Percentiles rank a stretch among this genome's conserved stretches.
Conservation (phyloP, 2,113 vertebrate species). For the Pogona vitticeps region DNA sequence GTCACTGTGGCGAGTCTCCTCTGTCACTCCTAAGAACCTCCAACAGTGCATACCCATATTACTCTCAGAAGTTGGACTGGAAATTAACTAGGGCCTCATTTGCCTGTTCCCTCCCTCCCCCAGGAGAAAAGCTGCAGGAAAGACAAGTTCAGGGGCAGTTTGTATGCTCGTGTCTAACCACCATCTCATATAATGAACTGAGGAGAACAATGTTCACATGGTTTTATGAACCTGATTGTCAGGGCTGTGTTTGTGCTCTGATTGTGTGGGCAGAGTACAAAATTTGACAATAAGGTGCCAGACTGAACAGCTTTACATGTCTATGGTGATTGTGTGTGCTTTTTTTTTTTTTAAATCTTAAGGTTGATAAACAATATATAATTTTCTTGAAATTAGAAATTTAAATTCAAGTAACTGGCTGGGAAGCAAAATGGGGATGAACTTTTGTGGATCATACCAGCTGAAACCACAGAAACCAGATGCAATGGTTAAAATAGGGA, state of each 20-base stretch:
- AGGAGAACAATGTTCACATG: neutral
- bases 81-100: neutral
- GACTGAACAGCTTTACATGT: neutral
- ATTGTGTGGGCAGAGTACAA: neutral
- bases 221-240: neutral
- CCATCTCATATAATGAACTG: neutral
- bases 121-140: neutral
- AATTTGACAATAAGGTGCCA: neutral
- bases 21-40: neutral
- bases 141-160: neutral
- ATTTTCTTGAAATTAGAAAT: too few relatives aligned
- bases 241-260: too few relatives aligned
- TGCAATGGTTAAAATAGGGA: too few relatives aligned
- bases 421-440: neutral
- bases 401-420: too few relatives aligned
- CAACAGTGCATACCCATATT: neutral
- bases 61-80: neutral
- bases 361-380: too few relatives aligned
- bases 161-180: neutral
- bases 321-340: too few relatives aligned
- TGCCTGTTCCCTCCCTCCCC: neutral
- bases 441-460: neutral
- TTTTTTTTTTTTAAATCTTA: neutral
- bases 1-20: neutral
- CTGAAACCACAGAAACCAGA: neutral